phyloP scores from a whole-genome alignment of 1,140 invertebrate genomes.

The Drosophila hydei region DNA sequence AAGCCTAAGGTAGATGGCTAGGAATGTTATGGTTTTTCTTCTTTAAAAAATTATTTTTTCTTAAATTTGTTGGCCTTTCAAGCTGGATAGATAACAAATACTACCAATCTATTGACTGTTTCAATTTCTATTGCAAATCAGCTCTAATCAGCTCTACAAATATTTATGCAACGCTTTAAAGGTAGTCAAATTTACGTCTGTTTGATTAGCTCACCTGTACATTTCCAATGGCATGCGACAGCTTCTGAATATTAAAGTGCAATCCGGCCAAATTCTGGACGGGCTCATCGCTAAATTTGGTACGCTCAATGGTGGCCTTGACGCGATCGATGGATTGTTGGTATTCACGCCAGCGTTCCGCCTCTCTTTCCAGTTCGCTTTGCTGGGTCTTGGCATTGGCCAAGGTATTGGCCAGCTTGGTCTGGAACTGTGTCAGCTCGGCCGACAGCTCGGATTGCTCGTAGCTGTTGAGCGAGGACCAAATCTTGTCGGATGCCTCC shows the following conservation, averaged over 20 bases:
- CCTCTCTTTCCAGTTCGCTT: conserved; percentile 90
- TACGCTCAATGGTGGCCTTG: conserved; percentile 89
- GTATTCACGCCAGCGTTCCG: conserved; percentile 92
- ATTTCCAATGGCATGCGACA: conserved; percentile 90
- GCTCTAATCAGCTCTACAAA: no score
- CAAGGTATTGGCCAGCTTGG: conserved; percentile 91
- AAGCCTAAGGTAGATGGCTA: no score
- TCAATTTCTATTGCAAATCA: no score
- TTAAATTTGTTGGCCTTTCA: no score
- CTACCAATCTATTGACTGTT: no score
- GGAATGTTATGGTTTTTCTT: no score
- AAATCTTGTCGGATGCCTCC: conserved; percentile 93
- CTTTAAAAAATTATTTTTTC: no score
- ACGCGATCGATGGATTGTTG: conserved; percentile 90
- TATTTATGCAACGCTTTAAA: no score
- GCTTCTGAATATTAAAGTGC: conserved; percentile 91
- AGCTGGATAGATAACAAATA: no score
- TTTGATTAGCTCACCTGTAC: conserved; percentile 87
- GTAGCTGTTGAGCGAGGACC: conserved; percentile 90
- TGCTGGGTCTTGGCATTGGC: conserved; percentile 91
- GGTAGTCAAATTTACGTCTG: no score
- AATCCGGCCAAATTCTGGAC: conserved; percentile 90
- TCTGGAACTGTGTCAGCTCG: conserved; percentile 91
- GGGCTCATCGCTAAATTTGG: conserved; percentile 89
- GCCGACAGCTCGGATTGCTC: conserved; percentile 92